Conservation (phyloP, 92 coral and sea anemone genomes). For the Chrysogorgia sp. region DNA sequence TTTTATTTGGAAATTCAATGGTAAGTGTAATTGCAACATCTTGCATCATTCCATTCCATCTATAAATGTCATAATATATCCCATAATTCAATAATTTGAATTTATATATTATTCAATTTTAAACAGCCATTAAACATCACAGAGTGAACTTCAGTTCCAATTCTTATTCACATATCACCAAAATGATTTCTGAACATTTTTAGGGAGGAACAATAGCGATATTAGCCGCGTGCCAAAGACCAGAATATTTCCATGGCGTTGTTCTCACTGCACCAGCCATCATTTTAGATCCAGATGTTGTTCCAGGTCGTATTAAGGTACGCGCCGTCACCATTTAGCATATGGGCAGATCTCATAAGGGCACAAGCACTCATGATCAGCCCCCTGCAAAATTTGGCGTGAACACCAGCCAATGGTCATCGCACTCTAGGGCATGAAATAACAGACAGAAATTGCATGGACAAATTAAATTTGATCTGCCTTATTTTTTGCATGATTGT, state of each 20-base stretch:
- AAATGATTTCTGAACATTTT: not conserved
- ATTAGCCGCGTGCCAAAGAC: constrained; percentile 71
- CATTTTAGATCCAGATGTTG: constrained; percentile 63
- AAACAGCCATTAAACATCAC: too few relatives aligned
- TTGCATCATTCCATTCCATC: not conserved
- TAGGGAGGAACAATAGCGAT: constrained; percentile 92
- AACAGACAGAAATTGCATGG: too few relatives aligned
- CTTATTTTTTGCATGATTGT: too few relatives aligned
- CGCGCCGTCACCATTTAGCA: not conserved
- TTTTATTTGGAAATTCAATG: constrained; percentile 94
- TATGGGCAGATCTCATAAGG: not conserved
- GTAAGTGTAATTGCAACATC: constrained; percentile 46
- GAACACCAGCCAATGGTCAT: too few relatives aligned
- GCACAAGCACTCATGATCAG: not conserved
- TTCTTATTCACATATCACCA: not conserved
- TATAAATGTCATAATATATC: not conserved
- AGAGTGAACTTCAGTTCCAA: not conserved
- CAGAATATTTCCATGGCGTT: constrained; percentile 76
- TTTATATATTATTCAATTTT: too few relatives aligned
- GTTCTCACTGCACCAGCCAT: constrained; percentile 82
- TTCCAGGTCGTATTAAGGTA: constrained; percentile 55
- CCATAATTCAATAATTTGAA: not conserved
- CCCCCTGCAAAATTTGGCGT: not conserved
- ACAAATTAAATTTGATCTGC: too few relatives aligned
- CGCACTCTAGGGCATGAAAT: too few relatives aligned